phyloP scores from a whole-genome alignment of 2,888 invertebrate genomes.

The Caenorhabditis sp. region DNA sequence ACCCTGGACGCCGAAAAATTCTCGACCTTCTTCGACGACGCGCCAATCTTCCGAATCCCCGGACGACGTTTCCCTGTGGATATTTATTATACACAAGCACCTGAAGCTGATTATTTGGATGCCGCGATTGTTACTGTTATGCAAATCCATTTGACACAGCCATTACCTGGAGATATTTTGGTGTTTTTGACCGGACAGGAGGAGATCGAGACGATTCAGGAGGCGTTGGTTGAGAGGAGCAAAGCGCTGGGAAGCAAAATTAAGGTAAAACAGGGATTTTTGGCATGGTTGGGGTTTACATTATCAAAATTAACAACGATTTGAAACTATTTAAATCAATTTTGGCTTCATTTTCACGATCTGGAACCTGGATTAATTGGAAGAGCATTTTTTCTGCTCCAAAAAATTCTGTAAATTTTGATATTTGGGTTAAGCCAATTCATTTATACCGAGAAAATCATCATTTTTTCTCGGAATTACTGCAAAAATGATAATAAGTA shows the following conservation, averaged over 20 bases:
- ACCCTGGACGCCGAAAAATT: slow-evolving; percentile 98
- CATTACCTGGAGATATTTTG: slow-evolving; percentile 86
- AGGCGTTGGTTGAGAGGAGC: slow-evolving; percentile 80
- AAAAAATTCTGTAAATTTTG: too few relatives aligned
- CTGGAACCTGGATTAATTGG: too few relatives aligned
- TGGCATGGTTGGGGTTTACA: too few relatives aligned
- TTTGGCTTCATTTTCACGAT: too few relatives aligned
- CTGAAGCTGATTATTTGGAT: slow-evolving; percentile 98
- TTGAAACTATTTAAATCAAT: too few relatives aligned
- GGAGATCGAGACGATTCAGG: slow-evolving; percentile 71
- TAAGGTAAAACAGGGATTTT: too few relatives aligned
- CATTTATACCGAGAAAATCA: too few relatives aligned
- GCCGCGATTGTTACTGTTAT: slow-evolving; percentile 77
- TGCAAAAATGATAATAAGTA: too few relatives aligned
- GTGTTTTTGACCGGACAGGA: slow-evolving; percentile 84
- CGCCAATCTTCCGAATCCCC: slow-evolving; percentile 95
- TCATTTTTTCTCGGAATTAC: too few relatives aligned
- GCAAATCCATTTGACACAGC: slow-evolving; percentile 97
- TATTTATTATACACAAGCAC: slow-evolving; percentile 97
- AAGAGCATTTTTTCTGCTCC: too few relatives aligned
- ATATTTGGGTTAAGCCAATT: too few relatives aligned
- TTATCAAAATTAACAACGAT: too few relatives aligned
- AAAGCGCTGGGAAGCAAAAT: slow-evolving; percentile 91
- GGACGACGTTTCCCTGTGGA: slow-evolving; percentile 92
- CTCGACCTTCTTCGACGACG: slow-evolving; percentile 89